Percentiles rank a stretch among this genome's conserved stretches.
Conservation (phyloP, 2,797 vertebrate genomes). For the Sebastes baramenuke region DNA sequence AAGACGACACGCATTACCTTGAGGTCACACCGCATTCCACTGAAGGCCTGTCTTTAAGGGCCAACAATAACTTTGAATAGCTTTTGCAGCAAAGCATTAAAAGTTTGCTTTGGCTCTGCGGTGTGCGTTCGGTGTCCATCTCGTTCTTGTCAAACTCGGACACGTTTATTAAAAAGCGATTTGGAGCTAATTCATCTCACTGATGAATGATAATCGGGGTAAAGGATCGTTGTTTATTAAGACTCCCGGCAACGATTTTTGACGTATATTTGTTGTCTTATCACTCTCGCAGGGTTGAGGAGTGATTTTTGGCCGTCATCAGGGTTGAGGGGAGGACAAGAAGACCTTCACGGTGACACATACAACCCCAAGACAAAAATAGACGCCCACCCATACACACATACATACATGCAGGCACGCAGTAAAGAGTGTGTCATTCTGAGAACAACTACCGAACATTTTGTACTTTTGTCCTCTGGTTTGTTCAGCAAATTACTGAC, state of each 20-base stretch:
- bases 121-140: not conserved
- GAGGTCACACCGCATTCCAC: constrained; percentile 61
- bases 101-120: constrained; percentile 10
- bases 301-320: constrained; percentile 42
- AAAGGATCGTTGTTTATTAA: constrained; percentile 7
- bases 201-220: constrained; percentile 6
- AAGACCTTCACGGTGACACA: constrained; percentile 63
- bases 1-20: constrained; percentile 60
- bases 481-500: not conserved
- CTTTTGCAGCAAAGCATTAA: constrained; percentile 16
- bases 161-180: not conserved
- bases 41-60: constrained; percentile 38
- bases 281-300: constrained; percentile 18
- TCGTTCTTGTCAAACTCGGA: constrained; percentile 5
- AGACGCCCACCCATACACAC: constrained; percentile 39
- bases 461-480: constrained; percentile 19
- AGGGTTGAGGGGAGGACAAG: constrained; percentile 55
- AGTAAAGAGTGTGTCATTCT: constrained; percentile 14
- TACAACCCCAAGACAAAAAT: constrained; percentile 53
- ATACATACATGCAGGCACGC: not conserved
- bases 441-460: constrained; percentile 27
- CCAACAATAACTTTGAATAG: constrained; percentile 54
- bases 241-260: constrained; percentile 6
- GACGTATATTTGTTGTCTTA: constrained; percentile 16
- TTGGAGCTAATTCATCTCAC: not conserved